phyloP scores from a whole-genome alignment of 1,140 invertebrate genomes.

The Sycobia sp. region DNA sequence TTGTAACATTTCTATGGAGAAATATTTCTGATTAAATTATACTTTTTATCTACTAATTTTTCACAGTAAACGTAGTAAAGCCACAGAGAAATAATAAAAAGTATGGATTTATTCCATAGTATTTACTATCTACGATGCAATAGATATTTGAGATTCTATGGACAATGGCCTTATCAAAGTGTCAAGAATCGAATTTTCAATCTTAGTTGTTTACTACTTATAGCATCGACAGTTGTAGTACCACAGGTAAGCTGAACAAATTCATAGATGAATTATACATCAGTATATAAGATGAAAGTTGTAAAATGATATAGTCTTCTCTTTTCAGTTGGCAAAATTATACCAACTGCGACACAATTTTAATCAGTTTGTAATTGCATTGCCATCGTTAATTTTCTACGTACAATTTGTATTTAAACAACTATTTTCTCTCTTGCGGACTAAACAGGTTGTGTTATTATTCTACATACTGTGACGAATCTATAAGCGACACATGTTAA shows the following conservation, averaged over 20 bases:
- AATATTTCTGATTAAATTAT: no score
- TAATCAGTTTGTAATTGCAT: neutral
- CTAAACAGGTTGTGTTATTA: neutral
- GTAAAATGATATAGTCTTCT: neutral
- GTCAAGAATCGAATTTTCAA: neutral
- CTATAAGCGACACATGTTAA: no score
- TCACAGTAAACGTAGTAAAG: no score
- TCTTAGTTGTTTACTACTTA: neutral
- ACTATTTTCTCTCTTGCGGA: neutral
- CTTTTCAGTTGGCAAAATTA: neutral
- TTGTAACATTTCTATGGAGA: no score
- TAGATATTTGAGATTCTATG: slow-evolving; percentile 19
- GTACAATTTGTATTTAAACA: slow-evolving; percentile 1
- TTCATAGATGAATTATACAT: neutral
- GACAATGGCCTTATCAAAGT: slow-evolving; percentile 9
- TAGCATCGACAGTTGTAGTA: neutral
- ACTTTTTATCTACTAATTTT: no score
- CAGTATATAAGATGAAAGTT: neutral
- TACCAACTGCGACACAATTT: neutral
- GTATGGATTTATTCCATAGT: slow-evolving; percentile 11
- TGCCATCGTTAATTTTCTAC: neutral
- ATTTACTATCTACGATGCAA: slow-evolving; percentile 8
- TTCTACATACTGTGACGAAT: no score
- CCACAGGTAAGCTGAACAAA: slow-evolving; percentile 2
- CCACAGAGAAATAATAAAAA: neutral